Conservation (phyloP, 2,888 invertebrate genomes). For the Mythimna lalbum region DNA sequence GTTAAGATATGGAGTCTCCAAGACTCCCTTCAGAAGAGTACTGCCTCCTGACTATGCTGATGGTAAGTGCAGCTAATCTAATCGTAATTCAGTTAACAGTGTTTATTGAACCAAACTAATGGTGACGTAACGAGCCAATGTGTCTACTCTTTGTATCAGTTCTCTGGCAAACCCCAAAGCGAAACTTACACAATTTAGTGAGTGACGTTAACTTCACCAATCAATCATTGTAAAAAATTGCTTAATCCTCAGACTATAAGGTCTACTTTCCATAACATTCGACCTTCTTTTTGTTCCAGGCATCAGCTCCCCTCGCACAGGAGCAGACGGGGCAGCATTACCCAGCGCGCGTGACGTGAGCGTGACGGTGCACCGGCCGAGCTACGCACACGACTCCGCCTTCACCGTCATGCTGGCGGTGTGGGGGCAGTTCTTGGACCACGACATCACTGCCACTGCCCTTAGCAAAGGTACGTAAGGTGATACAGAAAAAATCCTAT, state of each 20-base stretch:
- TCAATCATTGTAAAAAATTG: no score
- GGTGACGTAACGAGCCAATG: no score
- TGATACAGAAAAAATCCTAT: neutral
- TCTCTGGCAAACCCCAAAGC: no score
- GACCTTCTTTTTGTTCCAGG: constrained; percentile 77
- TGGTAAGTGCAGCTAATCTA: constrained; percentile 84
- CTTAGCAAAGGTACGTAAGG: constrained; percentile 91
- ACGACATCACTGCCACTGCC: constrained; percentile 96
- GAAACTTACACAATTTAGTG: no score
- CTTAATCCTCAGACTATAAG: neutral
- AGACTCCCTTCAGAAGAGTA: constrained; percentile 94
- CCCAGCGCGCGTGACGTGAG: constrained; percentile 95
- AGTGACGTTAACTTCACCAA: no score
- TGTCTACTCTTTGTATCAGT: no score
- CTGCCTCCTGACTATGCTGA: constrained; percentile 94
- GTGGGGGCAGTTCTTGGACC: constrained; percentile 97
- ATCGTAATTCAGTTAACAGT: neutral
- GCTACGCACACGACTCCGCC: constrained; percentile 93
- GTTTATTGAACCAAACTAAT: no score
- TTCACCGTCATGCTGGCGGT: constrained; percentile 96
- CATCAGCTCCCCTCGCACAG: constrained; percentile 92
- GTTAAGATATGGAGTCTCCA: constrained; percentile 93
- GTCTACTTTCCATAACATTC: neutral
- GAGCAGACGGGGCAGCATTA: constrained; percentile 87
- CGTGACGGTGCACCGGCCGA: constrained; percentile 93